phyloP scores from a whole-genome alignment of 2,888 invertebrate genomes.

The Lepidocyrtinus sp. region DNA sequence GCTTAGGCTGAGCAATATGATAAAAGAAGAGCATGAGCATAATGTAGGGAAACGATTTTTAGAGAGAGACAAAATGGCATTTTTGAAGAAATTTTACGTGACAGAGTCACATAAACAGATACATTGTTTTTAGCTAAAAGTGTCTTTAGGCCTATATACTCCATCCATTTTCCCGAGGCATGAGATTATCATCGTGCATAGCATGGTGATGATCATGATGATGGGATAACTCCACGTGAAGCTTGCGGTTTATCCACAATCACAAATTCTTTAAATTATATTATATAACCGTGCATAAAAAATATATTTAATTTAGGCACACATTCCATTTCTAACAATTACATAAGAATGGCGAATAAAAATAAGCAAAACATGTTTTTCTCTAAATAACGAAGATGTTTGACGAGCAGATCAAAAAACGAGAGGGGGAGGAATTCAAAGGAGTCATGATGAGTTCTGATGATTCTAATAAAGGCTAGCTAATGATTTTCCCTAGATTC shows the following conservation, averaged over 20 bases:
- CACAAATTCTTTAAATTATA: background rate
- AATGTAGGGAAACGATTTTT: no score
- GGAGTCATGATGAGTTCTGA: conserved; percentile 27
- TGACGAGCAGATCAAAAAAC: conserved; percentile 4
- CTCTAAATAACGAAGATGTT: background rate
- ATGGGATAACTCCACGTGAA: conserved; percentile 7
- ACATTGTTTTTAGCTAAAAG: background rate
- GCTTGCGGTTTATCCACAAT: background rate
- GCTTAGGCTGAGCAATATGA: background rate
- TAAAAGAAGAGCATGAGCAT: background rate
- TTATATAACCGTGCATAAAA: background rate
- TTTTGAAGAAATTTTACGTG: background rate
- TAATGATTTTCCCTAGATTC: conserved; percentile 50
- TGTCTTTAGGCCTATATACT: background rate
- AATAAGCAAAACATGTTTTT: background rate
- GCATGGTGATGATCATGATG: background rate
- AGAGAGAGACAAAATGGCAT: background rate
- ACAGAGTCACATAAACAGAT: conserved; percentile 2
- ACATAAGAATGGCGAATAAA: no score
- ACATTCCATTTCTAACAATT: background rate
- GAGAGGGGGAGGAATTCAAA: background rate
- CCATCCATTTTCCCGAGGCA: background rate
- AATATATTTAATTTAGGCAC: background rate
- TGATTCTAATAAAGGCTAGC: conserved; percentile 36
- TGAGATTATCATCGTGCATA: background rate